These are phyloP conservation scores for Siniperca scherzeri DNA, from an alignment of 2,797 vertebrate species.

Conservation along the genomic window DNA sequence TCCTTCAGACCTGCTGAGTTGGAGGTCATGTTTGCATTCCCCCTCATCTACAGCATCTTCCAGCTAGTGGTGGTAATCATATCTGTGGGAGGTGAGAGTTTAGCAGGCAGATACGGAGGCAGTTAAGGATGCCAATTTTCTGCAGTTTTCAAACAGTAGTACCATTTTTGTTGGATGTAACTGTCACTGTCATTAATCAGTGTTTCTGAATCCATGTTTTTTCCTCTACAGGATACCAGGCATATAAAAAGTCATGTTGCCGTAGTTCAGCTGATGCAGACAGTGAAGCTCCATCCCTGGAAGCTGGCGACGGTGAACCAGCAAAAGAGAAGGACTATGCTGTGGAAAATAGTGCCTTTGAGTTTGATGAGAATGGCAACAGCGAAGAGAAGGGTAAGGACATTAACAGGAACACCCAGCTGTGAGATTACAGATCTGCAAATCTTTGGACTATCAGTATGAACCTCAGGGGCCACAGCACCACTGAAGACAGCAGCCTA, in stretches of 20 bases:
- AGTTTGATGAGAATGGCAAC: slow-evolving; percentile 56
- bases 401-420: slow-evolving; percentile 51
- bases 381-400: slow-evolving; percentile 41
- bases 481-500: not conserved
- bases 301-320: not conserved
- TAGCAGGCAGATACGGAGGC: not conserved
- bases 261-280: slow-evolving; percentile 19
- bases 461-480: not conserved
- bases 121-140: not conserved
- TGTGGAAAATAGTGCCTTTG: slow-evolving; percentile 74
- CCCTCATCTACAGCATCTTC: slow-evolving; percentile 97
- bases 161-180: not conserved
- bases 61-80: slow-evolving; percentile 85
- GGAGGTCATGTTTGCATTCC: slow-evolving; percentile 93
- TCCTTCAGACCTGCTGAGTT: slow-evolving; percentile 91
- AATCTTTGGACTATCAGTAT: not conserved
- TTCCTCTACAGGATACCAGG: slow-evolving; percentile 72
- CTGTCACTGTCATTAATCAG: not conserved
- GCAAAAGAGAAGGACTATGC: slow-evolving; percentile 53
- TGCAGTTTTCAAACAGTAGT: too few relatives aligned
- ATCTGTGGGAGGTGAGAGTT: slow-evolving; percentile 86
- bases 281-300: slow-evolving; percentile 25
- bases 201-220: slow-evolving; percentile 1
- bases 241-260: slow-evolving; percentile 26
- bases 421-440: slow-evolving; percentile 60